Base-by-base conservation (phyloP, 2,113 vertebrate genomes). In the Canis aureus region DNA sequence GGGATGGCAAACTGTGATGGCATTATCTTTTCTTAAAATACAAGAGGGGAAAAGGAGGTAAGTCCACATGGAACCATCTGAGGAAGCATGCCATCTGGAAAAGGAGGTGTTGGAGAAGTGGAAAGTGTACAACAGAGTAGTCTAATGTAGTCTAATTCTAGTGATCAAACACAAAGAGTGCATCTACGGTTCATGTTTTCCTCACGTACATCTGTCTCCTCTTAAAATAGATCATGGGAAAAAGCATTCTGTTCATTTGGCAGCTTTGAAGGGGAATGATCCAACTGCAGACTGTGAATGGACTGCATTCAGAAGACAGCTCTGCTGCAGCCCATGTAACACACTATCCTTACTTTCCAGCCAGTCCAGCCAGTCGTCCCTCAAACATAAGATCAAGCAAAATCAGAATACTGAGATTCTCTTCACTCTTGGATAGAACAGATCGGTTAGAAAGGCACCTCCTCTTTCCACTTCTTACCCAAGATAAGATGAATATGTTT, bases 381-480 rank as follows among this genome's bases (percentile, higher is more conserved):
- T 20, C 35, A 38, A 22, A 91, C 43, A 8, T 2, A 25, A 49
- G n/a, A n/a, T 55, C 64, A 83, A 60, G n/a, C 73, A 66, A 62
- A 22, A 67, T 64, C 11, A 32, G 10, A 27, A 22, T 23, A 59
- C 10, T 20, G 43, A n/a, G 80, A 82, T 38, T 7, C 11, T 80
- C n/a, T 49, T 62, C 29, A 69, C 25, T 88, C 23, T 20, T 74
- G n/a, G 53, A 55, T 67, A 35, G 38, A 86, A 87, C 8, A 91
- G 64, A 74, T 35, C 25, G 66, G 8, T 27, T 32, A 71, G 49
- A 53, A 55, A 93, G 19, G 23, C 22, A 93, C 12, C 51, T 57
- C 16, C 29, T 69, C 43, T 78, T 64, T 79, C 38, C 59, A 91
- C 23, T 88, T 96, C 80, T 96, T 84, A 71, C 29, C 89, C 82